Evolutionary conservation across 2,797 vertebrate genomes (phyloP), one percentile per base, ranked within the genome.

Genomic region (Taenioides sp.): DNA sequence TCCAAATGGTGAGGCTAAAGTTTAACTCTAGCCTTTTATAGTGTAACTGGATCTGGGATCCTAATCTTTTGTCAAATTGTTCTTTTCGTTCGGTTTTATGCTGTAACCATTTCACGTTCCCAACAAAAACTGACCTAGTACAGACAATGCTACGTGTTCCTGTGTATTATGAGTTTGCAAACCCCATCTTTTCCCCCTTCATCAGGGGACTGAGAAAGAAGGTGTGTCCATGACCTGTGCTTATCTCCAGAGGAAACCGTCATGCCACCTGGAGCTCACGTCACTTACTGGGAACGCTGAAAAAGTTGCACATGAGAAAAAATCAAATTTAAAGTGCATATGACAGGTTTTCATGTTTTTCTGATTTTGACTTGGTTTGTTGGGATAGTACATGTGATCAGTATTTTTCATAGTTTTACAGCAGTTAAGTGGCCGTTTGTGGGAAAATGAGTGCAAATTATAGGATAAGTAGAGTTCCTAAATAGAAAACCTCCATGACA

Each of bases 111-210:
- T 70, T 87, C 80, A 85, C 62, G 34, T 17, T 16, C 43, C 43
- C 20, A 74, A 87, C 89, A 90, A 82, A 76, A 47, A 50, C 60
- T 94, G 94, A 95, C 93, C 93, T 91, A 92, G 69, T 86, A 89
- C 52, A 23, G 74, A 93, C 91, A 93, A 93, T 91, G 89, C 64
- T 73, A 1, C 7, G 59, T 61, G 77, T 84, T 83, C 71, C 73
- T 67, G 17, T 62, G 75, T 75, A 80, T 89, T 68, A 49, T 77
- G 68, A 71, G 62, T 75, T 78, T 81, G 67, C 7, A 22, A 52
- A 81, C 75, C 43, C 65, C 67, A 64, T 78, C 40, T 78, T 76
- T 70, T 65, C 49, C 4, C 43, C 37, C 63, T 25, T 9, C 27
- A 85, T 73, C 74, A 34, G 77, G 71, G 83, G 81, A 79, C 55